Evolutionary conservation across 2,113 vertebrate genomes (phyloP), one percentile per base, ranked within the genome.

Genomic region (Puffinus mauretanicus): DNA sequence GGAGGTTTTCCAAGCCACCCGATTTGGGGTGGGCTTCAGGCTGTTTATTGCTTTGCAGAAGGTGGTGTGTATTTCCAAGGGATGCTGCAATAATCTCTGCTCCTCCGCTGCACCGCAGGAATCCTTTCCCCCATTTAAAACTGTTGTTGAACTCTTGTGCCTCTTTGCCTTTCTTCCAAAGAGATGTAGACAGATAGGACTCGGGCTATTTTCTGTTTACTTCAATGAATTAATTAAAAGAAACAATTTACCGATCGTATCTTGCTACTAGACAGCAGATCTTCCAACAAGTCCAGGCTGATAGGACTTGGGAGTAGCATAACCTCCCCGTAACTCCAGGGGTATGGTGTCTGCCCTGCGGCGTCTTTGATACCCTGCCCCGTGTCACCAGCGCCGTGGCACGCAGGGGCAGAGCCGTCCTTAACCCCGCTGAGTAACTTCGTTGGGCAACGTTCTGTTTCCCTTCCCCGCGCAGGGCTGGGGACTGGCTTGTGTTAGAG

Each of bases 151-250:
- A 94, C 84, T 93, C 83, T 58, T 26, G 78, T 71, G 57, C 46
- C 87, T 72, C 83, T 76, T 91, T 54, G 65, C 86, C 76, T 90
- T 91, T 60, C 71, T 93, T 32, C 40, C 78, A 40, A 55, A 93
- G 61, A 79, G 66, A 66, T 61, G 72, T 10, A 88, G 88, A 65
- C 82, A 77, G 80, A 78, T 34, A 86, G 86, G 70, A 84, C 34
- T 9, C 40, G 3, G 54, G 18, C 49, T 90, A 7, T 71, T 96
- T 96, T 91, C 81, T 69, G 42, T 73, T 93, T 91, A 73, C 44
- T 86, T 91, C 36, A 58, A 40, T 52, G 64, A 82, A 93, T 84
- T 70, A 73, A 96, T 96, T 93, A 65, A 73, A 86, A 94, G 16
- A 82, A 92, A 90, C 57, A 8, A 76, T 86, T 80, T 80, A 24